Evolutionary conservation across 2,113 vertebrate species (phyloP).

Genomic region (Myocastor coypus): DNA sequence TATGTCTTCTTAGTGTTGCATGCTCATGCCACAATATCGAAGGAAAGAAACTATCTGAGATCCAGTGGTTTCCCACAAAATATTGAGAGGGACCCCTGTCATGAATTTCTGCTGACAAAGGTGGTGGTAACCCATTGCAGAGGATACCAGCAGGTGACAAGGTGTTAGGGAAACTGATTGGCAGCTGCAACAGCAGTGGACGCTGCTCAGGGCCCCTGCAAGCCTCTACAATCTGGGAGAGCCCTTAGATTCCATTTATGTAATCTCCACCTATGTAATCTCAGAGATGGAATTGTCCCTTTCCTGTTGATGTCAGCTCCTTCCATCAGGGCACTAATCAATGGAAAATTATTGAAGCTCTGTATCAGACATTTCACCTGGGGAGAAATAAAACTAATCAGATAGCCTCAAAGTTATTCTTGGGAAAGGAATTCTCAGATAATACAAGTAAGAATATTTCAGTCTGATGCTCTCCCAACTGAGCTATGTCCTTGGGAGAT

Average conservation of each 20-base stretch:
- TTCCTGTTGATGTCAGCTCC: background rate
- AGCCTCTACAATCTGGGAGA: background rate
- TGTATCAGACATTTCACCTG: no score
- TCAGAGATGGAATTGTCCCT: background rate
- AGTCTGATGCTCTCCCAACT: no score
- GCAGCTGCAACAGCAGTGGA: background rate
- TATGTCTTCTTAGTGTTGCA: background rate
- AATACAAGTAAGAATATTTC: no score
- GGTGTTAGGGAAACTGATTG: background rate
- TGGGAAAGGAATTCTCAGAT: no score
- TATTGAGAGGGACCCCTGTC: background rate
- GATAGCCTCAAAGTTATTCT: no score
- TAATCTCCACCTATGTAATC: background rate
- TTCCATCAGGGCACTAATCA: no score
- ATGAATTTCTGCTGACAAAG: background rate
- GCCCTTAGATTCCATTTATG: background rate
- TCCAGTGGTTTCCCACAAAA: background rate
- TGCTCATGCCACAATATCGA: background rate
- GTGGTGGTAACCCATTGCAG: background rate
- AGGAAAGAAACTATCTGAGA: background rate
- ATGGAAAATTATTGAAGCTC: no score
- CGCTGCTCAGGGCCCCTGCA: background rate
- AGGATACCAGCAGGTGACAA: background rate
- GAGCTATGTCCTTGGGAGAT: no score
- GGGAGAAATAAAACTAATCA: no score